Base-by-base conservation (phyloP, 2,797 vertebrate genomes). In the Cichlasoma orientale region DNA sequence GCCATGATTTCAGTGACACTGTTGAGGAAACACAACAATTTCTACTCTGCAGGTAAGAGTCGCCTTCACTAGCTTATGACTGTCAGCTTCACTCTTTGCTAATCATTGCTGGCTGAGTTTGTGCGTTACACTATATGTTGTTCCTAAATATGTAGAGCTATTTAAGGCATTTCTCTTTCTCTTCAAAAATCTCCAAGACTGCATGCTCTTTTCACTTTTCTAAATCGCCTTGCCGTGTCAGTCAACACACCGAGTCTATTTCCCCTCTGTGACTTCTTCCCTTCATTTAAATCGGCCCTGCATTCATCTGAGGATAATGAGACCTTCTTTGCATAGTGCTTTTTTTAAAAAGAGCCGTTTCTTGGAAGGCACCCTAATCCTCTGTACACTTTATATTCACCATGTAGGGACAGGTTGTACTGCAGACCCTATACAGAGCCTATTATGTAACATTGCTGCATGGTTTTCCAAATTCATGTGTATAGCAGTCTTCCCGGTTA, bases 11-110 rank as follows among this genome's bases (percentile, higher is more conserved):
- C 70, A 63, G 71, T 84, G 83, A 89, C 78, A 78, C 50, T 80
- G 77, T 84, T 82, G 86, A 87, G 89, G 84, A 71, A 88, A 92
- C 83, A 82, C 75, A 68, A 68, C 72, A 74, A 74, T 82, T 85
- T 80, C 82, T 75, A 58, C 68, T 59, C 80, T 71, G 80, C 93
- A 94, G 94, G 93, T 95, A 91, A 94, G 93, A 86, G 23, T 72
- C 53, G 44, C 61, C 1, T 70, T 79, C 19, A 44, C 5, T 74
- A 38, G 74, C 44, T 36, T 44, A 21, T 56, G 78, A 44, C 31
- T 56, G 7, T 56, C 9, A 3, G 14, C 57, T 56, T 75, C 21
- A 74, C 25, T 77, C 59, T 66, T 56, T 14, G 1, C 57, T 82
- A 41, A 83, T 73, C 23, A 25, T 52, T 16, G 16, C 56, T 18